phyloP scores from a whole-genome alignment of 2,888 invertebrate species.

The Nomada fucata region DNA sequence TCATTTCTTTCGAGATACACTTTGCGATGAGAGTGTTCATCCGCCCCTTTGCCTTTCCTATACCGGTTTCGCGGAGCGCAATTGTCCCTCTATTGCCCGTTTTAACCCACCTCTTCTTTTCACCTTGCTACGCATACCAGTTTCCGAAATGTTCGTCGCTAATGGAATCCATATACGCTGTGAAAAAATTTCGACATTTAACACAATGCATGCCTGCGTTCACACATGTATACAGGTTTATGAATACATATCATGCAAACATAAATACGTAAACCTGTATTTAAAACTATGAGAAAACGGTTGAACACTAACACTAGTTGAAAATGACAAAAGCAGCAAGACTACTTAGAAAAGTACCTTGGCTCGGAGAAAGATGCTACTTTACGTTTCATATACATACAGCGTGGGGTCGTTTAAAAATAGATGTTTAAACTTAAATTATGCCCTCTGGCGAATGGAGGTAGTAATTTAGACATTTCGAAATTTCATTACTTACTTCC shows the following conservation, averaged over 20 bases:
- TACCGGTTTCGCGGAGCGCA: background rate
- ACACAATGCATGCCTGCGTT: background rate
- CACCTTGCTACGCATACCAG: background rate
- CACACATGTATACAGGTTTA: background rate
- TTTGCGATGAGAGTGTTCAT: background rate
- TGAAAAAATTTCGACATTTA: too few relatives aligned
- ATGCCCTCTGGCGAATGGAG: conserved; percentile 72
- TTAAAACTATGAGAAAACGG: background rate
- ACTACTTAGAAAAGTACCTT: conserved; percentile 56
- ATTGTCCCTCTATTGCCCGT: background rate
- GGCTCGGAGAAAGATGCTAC: conserved; percentile 64
- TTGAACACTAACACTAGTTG: background rate
- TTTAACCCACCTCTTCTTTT: background rate
- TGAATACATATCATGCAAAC: too few relatives aligned
- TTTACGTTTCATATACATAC: conserved; percentile 62
- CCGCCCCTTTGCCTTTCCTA: background rate
- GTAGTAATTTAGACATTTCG: conserved; percentile 54
- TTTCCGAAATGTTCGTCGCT: too few relatives aligned
- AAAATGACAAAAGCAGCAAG: background rate
- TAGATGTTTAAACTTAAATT: conserved; percentile 75
- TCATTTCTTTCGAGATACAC: conserved; percentile 27
- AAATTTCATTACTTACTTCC: conserved; percentile 47
- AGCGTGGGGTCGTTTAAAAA: conserved; percentile 74
- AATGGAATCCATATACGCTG: too few relatives aligned
- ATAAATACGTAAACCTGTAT: background rate